Evolutionary conservation across 64 coral and sea anemone genomes (phyloP), one percentile per base, ranked within the genome.

Genomic region (Trachythela sp.): DNA sequence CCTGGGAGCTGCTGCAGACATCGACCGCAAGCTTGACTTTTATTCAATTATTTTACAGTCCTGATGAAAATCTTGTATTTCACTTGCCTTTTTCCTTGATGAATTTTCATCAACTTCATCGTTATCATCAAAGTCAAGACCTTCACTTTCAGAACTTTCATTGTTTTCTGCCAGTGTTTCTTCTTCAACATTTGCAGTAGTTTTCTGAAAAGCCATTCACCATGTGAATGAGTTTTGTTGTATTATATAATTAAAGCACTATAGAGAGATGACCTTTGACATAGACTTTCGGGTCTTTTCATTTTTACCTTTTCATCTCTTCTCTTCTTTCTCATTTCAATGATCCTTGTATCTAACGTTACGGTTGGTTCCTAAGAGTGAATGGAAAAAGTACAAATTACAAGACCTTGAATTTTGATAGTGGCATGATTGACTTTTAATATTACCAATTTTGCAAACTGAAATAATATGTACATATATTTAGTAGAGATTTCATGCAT

Each of bases 131-230:
- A 72, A 27, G 37, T 80, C 75, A 80, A 29, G 33, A 14, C 33
- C 37, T 37, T 80, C 75, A 37, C 30, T 39, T 37, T 80, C 75
- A 15, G 75, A 80, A 80, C 75, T 80, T 34, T 37, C 75, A 80
- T 39, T 80, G 33, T 80, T 36, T 80, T 30, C 30, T 37, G 75
- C 15, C 75, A 7, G 59, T 68, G 37, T 80, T 36, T 80, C 2
- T 15, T 34, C 30, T 80, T 30, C 37, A 80, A 34, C 9, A 80
- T 4, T 35, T 36, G 4, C 31, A 17, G 2, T 14, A 80, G 2
- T 80, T 80, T 13, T 80, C 37, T 80, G 13, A 80, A 80, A 80
- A 37, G 2, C 13, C 30, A 80, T 45, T 45, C 42, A 45, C 11
- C 42, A 6, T 45, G 4, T 45, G 42, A 45, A 45, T 45, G 42